phyloP scores from a whole-genome alignment of 2,888 invertebrate species.

The Aleiodes alternator region DNA sequence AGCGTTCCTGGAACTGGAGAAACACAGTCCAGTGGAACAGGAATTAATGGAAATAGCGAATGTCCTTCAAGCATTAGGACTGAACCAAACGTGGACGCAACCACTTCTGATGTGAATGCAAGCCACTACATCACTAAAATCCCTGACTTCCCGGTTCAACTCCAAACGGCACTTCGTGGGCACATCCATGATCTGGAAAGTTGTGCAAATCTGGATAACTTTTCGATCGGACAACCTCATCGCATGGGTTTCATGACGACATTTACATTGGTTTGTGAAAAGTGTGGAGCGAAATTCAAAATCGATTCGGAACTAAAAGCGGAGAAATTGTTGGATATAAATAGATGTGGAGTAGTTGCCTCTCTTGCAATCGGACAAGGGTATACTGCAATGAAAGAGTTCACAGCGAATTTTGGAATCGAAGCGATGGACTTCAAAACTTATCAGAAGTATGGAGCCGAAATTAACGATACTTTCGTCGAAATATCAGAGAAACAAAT shows the following conservation, averaged over 20 bases:
- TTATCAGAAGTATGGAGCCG: background rate
- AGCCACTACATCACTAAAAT: background rate
- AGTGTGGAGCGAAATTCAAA: background rate
- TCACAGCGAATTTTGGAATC: background rate
- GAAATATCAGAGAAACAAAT: background rate
- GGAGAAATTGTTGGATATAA: background rate
- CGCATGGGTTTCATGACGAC: background rate
- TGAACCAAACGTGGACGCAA: no score
- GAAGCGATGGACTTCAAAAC: background rate
- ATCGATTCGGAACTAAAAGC: background rate
- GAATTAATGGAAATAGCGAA: no score
- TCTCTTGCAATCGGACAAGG: background rate
- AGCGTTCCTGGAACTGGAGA: no score
- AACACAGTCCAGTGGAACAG: no score
- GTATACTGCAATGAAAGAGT: background rate
- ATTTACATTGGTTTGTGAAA: background rate
- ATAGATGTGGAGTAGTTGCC: background rate
- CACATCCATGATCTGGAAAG: background rate
- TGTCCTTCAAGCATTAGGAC: no score
- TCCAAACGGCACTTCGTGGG: background rate
- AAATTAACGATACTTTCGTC: background rate
- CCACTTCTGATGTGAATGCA: background rate
- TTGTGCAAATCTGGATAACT: background rate
- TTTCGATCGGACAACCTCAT: background rate
- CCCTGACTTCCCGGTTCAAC: background rate